Conservation (phyloP, 2,113 vertebrate species). For the Antechinus flavipes region DNA sequence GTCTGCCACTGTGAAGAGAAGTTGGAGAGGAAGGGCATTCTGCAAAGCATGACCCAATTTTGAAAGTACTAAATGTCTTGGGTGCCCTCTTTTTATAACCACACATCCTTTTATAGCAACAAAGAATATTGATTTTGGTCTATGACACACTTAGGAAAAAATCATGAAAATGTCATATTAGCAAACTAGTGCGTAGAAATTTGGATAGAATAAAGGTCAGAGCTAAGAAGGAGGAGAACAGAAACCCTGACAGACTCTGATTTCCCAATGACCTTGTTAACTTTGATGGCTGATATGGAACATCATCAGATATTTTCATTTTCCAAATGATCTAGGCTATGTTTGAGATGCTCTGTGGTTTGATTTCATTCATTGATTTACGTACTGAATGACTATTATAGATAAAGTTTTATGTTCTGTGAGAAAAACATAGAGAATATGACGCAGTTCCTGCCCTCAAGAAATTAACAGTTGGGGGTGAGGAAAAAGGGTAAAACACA, state of each 20-base stretch:
- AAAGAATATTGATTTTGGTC: constrained; percentile 8
- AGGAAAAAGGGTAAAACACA: background rate
- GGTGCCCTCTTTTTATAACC: background rate
- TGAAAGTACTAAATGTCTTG: background rate
- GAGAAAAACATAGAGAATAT: background rate
- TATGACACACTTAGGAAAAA: constrained; percentile 4
- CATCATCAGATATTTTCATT: background rate
- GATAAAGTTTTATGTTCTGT: background rate
- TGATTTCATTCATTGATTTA: background rate
- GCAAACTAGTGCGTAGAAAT: background rate
- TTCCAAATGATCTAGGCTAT: background rate
- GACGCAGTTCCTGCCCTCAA: background rate
- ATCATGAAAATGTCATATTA: background rate
- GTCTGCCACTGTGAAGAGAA: background rate
- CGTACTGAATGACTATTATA: background rate
- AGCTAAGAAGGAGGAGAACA: background rate
- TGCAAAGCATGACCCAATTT: background rate
- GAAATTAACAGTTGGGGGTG: background rate
- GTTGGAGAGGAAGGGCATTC: background rate
- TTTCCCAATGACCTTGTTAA: background rate
- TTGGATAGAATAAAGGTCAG: background rate
- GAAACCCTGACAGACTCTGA: background rate
- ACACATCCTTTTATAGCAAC: background rate
- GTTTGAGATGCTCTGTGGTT: background rate
- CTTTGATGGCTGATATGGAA: background rate